Evolutionary conservation across 2,113 vertebrate species (phyloP).

Genomic region (Arizona elegans): DNA sequence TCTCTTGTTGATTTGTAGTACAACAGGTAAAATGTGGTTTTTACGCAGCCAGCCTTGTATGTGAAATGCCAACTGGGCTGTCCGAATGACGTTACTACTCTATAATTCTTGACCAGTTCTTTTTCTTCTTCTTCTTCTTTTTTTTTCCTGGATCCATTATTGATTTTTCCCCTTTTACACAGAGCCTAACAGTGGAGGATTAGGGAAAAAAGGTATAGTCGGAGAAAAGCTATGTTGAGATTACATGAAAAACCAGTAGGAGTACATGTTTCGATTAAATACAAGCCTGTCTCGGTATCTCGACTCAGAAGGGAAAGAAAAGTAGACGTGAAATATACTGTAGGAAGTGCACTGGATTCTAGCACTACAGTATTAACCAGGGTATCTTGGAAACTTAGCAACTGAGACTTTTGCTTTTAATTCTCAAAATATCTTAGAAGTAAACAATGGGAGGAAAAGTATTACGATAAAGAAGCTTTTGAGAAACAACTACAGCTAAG

Average conservation of each 20-base stretch:
- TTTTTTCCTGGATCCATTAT: neutral
- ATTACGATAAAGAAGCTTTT: neutral
- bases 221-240: neutral
- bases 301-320: neutral
- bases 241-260: conserved; percentile 11
- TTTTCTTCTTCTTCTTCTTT: neutral
- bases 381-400: neutral
- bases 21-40: conserved; percentile 23
- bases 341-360: neutral
- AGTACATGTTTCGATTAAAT: conserved; percentile 16
- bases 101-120: conserved; percentile 25
- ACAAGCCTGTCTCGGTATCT: conserved; percentile 9
- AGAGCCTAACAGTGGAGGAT: neutral
- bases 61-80: neutral
- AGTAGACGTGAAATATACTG: neutral
- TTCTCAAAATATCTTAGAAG: neutral
- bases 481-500: neutral
- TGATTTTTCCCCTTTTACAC: conserved; percentile 29
- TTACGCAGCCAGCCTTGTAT: conserved; percentile 2
- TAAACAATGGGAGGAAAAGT: neutral
- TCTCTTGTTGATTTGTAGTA: conserved; percentile 33
- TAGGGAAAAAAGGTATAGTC: conserved; percentile 14
- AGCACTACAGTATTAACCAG: neutral
- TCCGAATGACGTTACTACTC: conserved; percentile 26
- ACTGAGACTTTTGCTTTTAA: neutral